These are phyloP conservation scores for Periophthalmus modestus DNA, from an alignment of 2,113 vertebrate genomes.

Conservation along the genomic window DNA sequence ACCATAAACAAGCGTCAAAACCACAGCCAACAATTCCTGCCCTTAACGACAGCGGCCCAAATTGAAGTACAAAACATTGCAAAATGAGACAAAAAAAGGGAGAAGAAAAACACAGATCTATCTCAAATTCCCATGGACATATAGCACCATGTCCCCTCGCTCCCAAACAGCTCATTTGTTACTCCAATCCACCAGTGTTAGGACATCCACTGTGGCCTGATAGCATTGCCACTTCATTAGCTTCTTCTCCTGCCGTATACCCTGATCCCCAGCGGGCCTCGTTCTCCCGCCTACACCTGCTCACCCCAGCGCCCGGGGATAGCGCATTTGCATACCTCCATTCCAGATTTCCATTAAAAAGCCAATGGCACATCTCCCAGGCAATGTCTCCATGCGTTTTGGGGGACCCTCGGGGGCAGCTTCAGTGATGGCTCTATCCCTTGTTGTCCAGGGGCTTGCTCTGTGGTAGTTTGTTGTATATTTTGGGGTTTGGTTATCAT, in stretches of 20 bases:
- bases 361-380: constrained; percentile 35
- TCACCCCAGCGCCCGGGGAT: constrained; percentile 47
- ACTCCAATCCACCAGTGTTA: constrained; percentile 32
- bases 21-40: constrained; percentile 11
- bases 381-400: constrained; percentile 22
- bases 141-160: constrained; percentile 24
- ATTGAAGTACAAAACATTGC: constrained; percentile 28
- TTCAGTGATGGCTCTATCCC: constrained; percentile 50
- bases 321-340: constrained; percentile 59
- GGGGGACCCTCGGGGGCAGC: constrained; percentile 35
- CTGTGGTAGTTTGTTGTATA: constrained; percentile 30
- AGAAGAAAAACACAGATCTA: constrained; percentile 32
- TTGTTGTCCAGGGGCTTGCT: constrained; percentile 40
- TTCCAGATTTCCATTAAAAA: constrained; percentile 49
- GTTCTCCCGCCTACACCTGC: constrained; percentile 51
- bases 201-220: constrained; percentile 38
- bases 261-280: constrained; percentile 35
- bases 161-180: constrained; percentile 61
- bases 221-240: constrained; percentile 68
- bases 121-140: constrained; percentile 23
- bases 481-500: constrained; percentile 29
- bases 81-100: constrained; percentile 21
- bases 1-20: constrained; percentile 26
- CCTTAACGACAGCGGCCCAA: constrained; percentile 29
- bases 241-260: constrained; percentile 30